Evolutionary conservation across 53 echinoderm and acorn worm species (phyloP), one percentile per base, ranked within the genome.

Genomic region (Actinopyga echinites): DNA sequence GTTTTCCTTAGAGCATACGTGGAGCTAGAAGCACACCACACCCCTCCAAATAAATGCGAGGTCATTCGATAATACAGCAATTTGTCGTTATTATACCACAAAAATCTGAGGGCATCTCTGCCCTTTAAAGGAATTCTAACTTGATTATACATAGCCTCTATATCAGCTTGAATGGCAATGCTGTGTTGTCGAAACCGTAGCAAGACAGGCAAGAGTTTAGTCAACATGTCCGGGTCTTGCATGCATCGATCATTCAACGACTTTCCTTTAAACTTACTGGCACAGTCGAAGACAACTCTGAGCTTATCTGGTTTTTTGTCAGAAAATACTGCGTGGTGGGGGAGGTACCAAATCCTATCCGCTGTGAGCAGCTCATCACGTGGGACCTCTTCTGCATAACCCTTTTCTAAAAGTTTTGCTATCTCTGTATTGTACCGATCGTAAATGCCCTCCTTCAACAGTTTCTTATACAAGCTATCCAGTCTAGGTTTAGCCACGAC

Each of bases 271-370:
- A 67, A 85, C 56, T 69, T 86, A 30, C 86, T 65, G 33, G 82
- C 87, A 81, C 87, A 86, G 57, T 86, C 71, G 55, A 68, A 86
- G 6, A n/a, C n/a, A n/a, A n/a, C n/a, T n/a, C n/a, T n/a, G n/a
- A n/a, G n/a, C n/a, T n/a, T n/a, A n/a, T n/a, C n/a, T n/a, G n/a
- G n/a, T n/a, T n/a, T n/a, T n/a, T n/a, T n/a, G n/a, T n/a, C n/a
- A n/a, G n/a, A n/a, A n/a, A n/a, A n/a, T n/a, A n/a, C n/a, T n/a
- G n/a, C n/a, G n/a, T n/a, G n/a, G n/a, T n/a, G n/a, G n/a, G 83
- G 87, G 6, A 87, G 63, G n/a, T 87, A 87, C 87, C 87, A 87
- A 45, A 33, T 74, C 29, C 87, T 74, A n/a, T 87, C 87, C 5
- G 15, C 10, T 19, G 19, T 30, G 9, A 25, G 8, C 69, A 80